A percentile compares a stretch with the other conserved stretches of the same genome.
Evolutionary conservation across 1,140 invertebrate species (phyloP).

Genomic region (Xylocopa sonorina): DNA sequence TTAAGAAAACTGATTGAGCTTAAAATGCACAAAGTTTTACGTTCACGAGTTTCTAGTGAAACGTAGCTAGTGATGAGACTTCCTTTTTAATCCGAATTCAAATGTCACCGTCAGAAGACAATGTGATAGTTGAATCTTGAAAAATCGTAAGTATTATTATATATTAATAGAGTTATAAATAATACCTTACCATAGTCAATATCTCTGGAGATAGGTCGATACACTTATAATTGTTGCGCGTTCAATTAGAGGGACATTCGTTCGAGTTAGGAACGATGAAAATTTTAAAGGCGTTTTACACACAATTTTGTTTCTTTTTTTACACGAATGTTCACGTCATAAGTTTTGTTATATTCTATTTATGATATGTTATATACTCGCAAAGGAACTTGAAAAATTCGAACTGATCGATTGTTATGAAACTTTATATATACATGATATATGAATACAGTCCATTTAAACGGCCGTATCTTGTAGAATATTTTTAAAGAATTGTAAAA

Average conservation of each 20-base stretch:
- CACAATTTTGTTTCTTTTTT: slow-evolving; percentile 8
- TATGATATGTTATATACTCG: slow-evolving; percentile 10
- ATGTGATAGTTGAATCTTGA: slow-evolving; percentile 33
- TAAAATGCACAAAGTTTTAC: slow-evolving; percentile 13
- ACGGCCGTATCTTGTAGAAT: neutral
- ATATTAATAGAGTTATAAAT: slow-evolving; percentile 23
- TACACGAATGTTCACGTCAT: slow-evolving; percentile 4
- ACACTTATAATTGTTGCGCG: slow-evolving; percentile 31
- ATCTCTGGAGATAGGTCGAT: slow-evolving; percentile 26
- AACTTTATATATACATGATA: neutral
- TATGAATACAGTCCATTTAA: neutral
- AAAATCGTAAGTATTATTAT: slow-evolving; percentile 33
- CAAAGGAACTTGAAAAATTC: neutral
- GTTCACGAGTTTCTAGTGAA: slow-evolving; percentile 1
- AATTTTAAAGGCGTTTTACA: slow-evolving; percentile 23
- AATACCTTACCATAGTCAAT: slow-evolving; percentile 48
- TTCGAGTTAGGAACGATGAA: slow-evolving; percentile 8
- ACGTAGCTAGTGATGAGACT: neutral
- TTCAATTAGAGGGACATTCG: slow-evolving; percentile 8
- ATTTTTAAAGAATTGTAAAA: neutral
- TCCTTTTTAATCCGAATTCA: neutral
- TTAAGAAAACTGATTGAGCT: slow-evolving; percentile 77
- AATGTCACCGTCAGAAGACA: slow-evolving; percentile 16
- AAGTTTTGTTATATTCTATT: slow-evolving; percentile 38
- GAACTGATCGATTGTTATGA: neutral